Conservation (phyloP, 2,888 invertebrate species). For the Falcaria lacertinaria region DNA sequence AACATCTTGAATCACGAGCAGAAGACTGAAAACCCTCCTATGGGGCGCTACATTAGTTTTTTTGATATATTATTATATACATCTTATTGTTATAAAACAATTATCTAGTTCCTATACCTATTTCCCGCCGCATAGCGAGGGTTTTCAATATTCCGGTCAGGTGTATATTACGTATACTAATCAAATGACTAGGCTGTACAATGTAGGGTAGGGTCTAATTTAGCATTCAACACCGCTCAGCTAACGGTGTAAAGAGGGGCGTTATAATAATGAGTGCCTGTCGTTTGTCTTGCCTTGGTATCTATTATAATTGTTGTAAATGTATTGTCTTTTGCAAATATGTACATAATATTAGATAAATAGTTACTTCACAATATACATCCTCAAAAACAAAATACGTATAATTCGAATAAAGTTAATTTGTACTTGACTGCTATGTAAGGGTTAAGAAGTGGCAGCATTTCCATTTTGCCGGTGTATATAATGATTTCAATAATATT, state of each 20-base stretch:
- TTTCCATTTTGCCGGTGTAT: slow-evolving; percentile 12
- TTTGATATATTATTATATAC: too few relatives aligned
- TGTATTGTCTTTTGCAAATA: neutral
- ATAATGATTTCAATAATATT: slow-evolving; percentile 11
- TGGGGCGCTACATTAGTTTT: too few relatives aligned
- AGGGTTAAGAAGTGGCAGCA: slow-evolving; percentile 11
- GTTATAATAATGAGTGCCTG: slow-evolving; percentile 33
- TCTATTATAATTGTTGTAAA: slow-evolving; percentile 22
- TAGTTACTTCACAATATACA: slow-evolving; percentile 5
- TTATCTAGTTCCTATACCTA: too few relatives aligned
- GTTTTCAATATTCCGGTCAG: too few relatives aligned
- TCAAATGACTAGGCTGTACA: too few relatives aligned
- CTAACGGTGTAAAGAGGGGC: slow-evolving; percentile 4
- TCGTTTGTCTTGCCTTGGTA: slow-evolving; percentile 51
- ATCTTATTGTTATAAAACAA: too few relatives aligned
- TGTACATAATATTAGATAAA: slow-evolving; percentile 23
- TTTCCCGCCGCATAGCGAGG: too few relatives aligned
- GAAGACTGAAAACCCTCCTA: too few relatives aligned
- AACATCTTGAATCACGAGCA: too few relatives aligned
- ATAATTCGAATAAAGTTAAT: slow-evolving; percentile 16
- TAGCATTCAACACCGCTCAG: neutral
- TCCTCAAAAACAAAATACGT: slow-evolving; percentile 10
- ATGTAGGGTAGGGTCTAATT: slow-evolving; percentile 4
- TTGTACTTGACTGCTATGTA: slow-evolving; percentile 13
- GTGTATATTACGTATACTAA: too few relatives aligned